Percentiles rank a stretch among this genome's conserved stretches.
These are phyloP conservation scores for Megathymus violae DNA, from an alignment of 1,140 invertebrate genomes.

Conservation along the genomic window DNA sequence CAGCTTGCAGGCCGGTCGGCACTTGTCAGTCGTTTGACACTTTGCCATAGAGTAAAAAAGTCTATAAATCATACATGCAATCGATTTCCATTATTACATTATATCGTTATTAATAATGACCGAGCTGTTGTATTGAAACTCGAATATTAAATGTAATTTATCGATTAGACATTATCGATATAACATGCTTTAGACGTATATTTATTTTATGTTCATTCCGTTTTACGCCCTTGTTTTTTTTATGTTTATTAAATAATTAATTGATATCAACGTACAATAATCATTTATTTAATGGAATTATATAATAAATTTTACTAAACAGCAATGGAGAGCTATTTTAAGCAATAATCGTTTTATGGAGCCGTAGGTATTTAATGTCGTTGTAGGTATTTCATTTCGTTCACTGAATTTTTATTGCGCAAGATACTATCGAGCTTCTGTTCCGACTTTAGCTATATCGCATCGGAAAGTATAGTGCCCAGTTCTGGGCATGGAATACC, in stretches of 20 bases:
- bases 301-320: neutral
- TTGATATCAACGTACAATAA: conserved; percentile 15
- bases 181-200: conserved; percentile 20
- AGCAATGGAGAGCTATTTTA: neutral
- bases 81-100: neutral
- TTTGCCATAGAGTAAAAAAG: neutral
- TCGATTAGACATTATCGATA: too few species aligned
- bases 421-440: neutral
- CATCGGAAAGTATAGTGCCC: too few species aligned
- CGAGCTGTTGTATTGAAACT: too few species aligned
- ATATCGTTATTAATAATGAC: too few species aligned
- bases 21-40: neutral
- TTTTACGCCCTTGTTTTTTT: conserved; percentile 29
- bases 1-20: conserved; percentile 31
- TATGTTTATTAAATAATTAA: conserved; percentile 12
- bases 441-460: too few species aligned
- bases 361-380: too few species aligned
- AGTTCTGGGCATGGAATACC: too few species aligned
- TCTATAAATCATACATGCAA: too few species aligned
- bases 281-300: neutral
- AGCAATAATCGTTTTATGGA: neutral
- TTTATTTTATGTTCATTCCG: conserved; percentile 32
- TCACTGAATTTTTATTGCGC: neutral
- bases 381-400: neutral
- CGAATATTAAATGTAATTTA: too few species aligned